phyloP scores from a whole-genome alignment of 2,113 vertebrate species.

The Sturnira hondurensis region DNA sequence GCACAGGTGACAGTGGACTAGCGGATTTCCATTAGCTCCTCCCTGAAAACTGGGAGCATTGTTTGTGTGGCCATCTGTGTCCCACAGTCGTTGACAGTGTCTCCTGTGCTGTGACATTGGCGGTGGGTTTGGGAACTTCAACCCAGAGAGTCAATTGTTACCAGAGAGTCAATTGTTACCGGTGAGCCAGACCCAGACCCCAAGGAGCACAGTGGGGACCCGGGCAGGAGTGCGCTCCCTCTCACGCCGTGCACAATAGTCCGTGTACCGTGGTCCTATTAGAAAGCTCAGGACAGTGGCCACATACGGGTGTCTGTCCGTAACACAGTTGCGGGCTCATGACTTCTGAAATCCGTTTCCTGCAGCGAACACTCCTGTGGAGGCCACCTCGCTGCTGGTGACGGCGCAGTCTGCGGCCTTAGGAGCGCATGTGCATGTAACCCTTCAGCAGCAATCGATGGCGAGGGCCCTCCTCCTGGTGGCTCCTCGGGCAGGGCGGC shows the following conservation, averaged over 20 bases:
- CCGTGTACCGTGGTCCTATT: too few species aligned
- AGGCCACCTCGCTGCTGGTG: too few species aligned
- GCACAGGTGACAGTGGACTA: not conserved
- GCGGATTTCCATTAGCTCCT: not conserved
- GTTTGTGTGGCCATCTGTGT: rapidly evolving
- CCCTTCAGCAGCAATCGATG: not conserved
- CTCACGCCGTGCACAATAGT: too few species aligned
- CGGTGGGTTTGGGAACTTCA: not conserved
- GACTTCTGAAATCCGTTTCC: too few species aligned
- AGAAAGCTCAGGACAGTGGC: too few species aligned
- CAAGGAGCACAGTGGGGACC: rapidly evolving
- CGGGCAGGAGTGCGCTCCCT: rapidly evolving
- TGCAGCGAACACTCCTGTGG: too few species aligned
- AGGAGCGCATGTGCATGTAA: too few species aligned
- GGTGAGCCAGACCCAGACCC: rapidly evolving
- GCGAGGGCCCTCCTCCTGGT: not conserved
- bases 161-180: not conserved
- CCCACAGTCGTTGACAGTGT: not conserved
- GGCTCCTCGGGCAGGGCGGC: not conserved
- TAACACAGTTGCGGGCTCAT: too few species aligned
- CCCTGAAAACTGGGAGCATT: too few species aligned
- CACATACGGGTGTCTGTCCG: too few species aligned
- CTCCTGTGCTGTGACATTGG: not conserved
- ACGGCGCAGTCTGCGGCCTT: rapidly evolving
- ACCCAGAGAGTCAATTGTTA: too few species aligned